Percentiles rank a stretch among this genome's conserved stretches.
Evolutionary conservation across 2,888 invertebrate species (phyloP).

Genomic region (Chrysolina americana): DNA sequence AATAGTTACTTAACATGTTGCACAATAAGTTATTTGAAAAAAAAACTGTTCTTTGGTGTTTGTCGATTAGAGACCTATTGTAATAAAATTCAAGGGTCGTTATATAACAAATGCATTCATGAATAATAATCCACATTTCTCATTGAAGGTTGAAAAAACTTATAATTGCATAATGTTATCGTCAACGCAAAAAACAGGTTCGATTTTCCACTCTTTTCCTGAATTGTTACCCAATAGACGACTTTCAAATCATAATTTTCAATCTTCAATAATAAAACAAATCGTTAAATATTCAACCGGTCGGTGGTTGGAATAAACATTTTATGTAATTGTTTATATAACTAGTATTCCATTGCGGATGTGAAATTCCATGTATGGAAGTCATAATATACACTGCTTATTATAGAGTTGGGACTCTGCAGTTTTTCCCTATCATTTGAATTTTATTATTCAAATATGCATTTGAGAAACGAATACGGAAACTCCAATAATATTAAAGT

Average conservation of each 20-base stretch:
- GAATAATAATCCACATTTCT: neutral
- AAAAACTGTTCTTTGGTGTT: neutral
- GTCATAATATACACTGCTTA: conserved; percentile 2
- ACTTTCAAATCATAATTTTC: conserved; percentile 40
- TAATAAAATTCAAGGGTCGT: conserved; percentile 9
- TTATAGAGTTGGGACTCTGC: no score
- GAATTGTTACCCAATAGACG: conserved; percentile 40
- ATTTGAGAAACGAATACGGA: no score
- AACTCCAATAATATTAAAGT: no score
- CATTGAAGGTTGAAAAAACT: conserved; percentile 3
- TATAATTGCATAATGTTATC: neutral
- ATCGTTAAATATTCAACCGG: conserved; percentile 5
- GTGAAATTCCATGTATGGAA: neutral
- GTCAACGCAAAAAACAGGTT: conserved; percentile 1
- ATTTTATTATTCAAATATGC: no score
- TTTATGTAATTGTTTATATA: conserved; percentile 22
- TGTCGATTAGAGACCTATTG: neutral
- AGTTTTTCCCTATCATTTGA: no score
- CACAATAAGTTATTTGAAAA: neutral
- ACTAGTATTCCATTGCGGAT: neutral
- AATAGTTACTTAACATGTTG: neutral
- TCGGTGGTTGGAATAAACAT: conserved; percentile 29
- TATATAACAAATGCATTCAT: neutral
- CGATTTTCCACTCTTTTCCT: conserved; percentile 19
- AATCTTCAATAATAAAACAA: conserved; percentile 25